phyloP scores from a whole-genome alignment of 2,113 vertebrate species.

The Triplophysa rosa region DNA sequence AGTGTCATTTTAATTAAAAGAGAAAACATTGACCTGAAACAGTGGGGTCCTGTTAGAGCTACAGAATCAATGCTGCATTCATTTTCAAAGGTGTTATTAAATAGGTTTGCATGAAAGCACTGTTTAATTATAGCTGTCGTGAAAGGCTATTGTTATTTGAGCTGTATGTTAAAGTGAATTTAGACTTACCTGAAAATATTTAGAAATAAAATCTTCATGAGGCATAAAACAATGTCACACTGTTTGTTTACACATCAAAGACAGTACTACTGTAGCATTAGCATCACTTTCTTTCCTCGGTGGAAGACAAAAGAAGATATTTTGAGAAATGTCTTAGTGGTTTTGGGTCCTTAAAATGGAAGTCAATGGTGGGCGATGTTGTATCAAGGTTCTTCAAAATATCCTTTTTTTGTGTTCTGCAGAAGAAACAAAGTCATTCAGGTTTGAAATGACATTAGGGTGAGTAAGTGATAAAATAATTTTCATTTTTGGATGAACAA shows the following conservation, averaged over 20 bases:
- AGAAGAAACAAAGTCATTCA: too few species aligned
- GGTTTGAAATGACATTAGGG: too few species aligned
- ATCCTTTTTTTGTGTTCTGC: too few species aligned
- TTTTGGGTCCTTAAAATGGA: too few species aligned
- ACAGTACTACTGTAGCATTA: not conserved
- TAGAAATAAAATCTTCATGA: not conserved
- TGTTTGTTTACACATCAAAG: not conserved
- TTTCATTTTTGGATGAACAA: too few species aligned
- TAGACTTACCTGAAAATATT: not conserved
- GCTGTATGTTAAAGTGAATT: not conserved
- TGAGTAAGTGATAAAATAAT: too few species aligned
- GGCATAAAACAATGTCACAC: not conserved
- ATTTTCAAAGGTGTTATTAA: constrained; percentile 12
- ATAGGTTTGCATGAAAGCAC: constrained; percentile 11
- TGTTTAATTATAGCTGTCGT: not conserved
- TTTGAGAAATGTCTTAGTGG: too few species aligned
- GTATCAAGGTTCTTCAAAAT: too few species aligned
- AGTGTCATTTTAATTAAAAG: not conserved
- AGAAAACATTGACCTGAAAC: too few species aligned
- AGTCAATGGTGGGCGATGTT: too few species aligned
- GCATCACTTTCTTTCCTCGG: too few species aligned
- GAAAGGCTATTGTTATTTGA: not conserved
- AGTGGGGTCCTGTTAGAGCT: not conserved
- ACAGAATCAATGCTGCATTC: not conserved
- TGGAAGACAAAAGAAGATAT: too few species aligned